phyloP scores from a whole-genome alignment of 2,113 vertebrate species.

The Odontesthes bonariensis region DNA sequence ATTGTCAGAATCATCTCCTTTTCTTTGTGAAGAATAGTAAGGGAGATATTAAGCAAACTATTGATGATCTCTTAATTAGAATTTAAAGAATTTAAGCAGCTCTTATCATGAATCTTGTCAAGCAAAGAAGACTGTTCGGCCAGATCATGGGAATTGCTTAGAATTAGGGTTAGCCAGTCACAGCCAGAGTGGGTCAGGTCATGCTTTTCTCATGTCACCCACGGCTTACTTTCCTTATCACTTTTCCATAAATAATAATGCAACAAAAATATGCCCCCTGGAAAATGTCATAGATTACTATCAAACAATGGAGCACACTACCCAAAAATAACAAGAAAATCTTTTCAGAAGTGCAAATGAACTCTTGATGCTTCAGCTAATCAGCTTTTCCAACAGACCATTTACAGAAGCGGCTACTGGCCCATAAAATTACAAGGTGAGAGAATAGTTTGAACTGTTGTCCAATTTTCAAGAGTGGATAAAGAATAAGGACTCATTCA shows the following conservation, averaged over 20 bases:
- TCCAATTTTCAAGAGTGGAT: background rate
- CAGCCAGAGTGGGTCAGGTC: background rate
- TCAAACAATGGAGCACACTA: background rate
- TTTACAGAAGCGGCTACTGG: background rate
- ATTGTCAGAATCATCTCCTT: too few species aligned
- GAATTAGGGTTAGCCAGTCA: background rate
- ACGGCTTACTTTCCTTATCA: too few species aligned
- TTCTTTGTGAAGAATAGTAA: too few species aligned
- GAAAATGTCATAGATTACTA: background rate
- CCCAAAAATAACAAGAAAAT: background rate
- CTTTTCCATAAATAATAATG: too few species aligned
- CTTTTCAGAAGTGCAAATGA: background rate
- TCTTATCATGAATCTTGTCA: too few species aligned
- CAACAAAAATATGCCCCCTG: background rate
- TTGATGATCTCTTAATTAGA: too few species aligned
- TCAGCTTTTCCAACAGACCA: background rate
- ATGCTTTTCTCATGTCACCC: too few species aligned
- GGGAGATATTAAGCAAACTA: too few species aligned
- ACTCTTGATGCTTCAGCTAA: background rate
- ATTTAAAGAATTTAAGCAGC: too few species aligned
- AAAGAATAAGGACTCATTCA: background rate
- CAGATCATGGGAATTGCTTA: background rate
- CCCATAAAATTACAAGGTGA: too few species aligned
- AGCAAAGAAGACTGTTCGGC: too few species aligned
- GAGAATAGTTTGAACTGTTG: background rate